phyloP scores from a whole-genome alignment of 2,797 vertebrate species.

The Anguilla marmorata region DNA sequence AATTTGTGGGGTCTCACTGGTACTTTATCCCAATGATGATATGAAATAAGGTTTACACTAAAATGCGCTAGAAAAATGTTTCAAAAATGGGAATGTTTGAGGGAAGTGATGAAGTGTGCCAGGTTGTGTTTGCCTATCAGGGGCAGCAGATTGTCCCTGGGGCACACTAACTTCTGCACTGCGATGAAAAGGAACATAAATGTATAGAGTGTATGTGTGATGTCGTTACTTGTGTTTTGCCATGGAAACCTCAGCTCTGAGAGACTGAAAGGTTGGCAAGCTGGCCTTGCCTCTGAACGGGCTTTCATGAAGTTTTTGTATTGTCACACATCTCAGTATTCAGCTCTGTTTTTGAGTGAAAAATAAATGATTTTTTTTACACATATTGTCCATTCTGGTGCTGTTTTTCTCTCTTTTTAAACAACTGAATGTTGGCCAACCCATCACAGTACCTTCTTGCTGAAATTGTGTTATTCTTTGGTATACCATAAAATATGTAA shows the following conservation, averaged over 20 bases:
- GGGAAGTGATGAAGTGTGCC: not conserved
- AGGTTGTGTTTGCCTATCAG: not conserved
- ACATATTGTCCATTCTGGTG: not conserved
- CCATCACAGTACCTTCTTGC: not conserved
- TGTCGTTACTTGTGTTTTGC: constrained; percentile 5
- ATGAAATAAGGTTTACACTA: constrained; percentile 3
- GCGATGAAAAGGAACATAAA: not conserved
- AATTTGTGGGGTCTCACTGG: not conserved
- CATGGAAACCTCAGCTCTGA: not conserved
- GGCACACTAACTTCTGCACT: not conserved
- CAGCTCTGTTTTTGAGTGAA: constrained; percentile 44
- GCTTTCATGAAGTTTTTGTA: constrained; percentile 9
- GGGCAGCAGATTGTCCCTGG: not conserved
- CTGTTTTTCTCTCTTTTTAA: not conserved
- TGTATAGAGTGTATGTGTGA: not conserved
- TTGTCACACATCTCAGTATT: constrained; percentile 24
- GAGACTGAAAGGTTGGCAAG: constrained; percentile 41
- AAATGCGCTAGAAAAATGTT: not conserved
- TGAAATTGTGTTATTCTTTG: not conserved
- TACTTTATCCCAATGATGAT: not conserved
- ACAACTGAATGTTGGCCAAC: not conserved
- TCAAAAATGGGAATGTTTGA: not conserved
- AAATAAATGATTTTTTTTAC: constrained; percentile 47
- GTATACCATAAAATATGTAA: not conserved
- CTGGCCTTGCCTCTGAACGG: constrained; percentile 54